Percentiles rank a stretch among this genome's conserved stretches.
Evolutionary conservation across 2,888 invertebrate genomes (phyloP).

Genomic region (Parelbella ahira): DNA sequence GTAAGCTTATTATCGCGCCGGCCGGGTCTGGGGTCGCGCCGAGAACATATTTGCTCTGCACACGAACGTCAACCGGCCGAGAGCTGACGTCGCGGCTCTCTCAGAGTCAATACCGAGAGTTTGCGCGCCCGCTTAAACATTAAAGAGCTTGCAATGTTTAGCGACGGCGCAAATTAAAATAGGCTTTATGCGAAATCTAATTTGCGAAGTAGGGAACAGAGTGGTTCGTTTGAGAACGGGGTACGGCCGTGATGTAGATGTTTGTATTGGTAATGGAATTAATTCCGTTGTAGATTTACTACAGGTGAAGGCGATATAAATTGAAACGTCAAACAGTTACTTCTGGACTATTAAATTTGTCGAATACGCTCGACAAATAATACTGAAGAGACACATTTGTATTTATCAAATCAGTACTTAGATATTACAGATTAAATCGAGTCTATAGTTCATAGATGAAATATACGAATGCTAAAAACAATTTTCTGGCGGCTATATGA

Average conservation of each 20-base stretch:
- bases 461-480: no score
- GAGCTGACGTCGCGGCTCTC: slow-evolving; percentile 46
- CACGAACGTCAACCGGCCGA: slow-evolving; percentile 62
- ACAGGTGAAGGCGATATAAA: slow-evolving; percentile 31
- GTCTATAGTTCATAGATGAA: no score
- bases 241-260: slow-evolving; percentile 51
- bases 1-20: slow-evolving; percentile 73
- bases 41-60: slow-evolving; percentile 72
- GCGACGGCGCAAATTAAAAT: slow-evolving; percentile 77
- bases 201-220: slow-evolving; percentile 69
- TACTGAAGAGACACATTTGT: no score
- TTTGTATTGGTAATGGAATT: slow-evolving; percentile 75
- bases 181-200: slow-evolving; percentile 79
- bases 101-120: slow-evolving; percentile 56
- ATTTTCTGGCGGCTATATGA: no score
- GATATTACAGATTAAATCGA: no score
- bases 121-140: slow-evolving; percentile 70
- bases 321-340: slow-evolving; percentile 22
- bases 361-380: no score
- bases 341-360: slow-evolving; percentile 11
- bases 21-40: slow-evolving; percentile 39
- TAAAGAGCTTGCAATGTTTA: slow-evolving; percentile 74
- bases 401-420: no score
- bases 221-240: slow-evolving; percentile 57
- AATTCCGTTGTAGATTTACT: slow-evolving; percentile 64